Evolutionary conservation across 2,797 vertebrate genomes (phyloP).

Genomic region (Xiphophorus birchmanni): DNA sequence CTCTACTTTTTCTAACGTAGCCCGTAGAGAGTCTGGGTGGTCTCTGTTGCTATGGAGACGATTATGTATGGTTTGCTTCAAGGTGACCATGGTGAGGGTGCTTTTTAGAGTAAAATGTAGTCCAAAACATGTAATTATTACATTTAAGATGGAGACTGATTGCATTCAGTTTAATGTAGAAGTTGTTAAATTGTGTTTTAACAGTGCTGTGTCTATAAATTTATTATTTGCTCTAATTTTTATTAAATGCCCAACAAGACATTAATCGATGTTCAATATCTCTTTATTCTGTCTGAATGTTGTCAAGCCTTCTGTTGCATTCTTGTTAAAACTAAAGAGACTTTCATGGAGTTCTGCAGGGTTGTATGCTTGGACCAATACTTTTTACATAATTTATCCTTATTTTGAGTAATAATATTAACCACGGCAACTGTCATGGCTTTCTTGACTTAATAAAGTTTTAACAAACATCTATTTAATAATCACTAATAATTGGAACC

Average conservation of each 20-base stretch:
- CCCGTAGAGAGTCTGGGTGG: constrained; percentile 77
- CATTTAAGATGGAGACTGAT: not conserved
- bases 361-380: not conserved
- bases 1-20: constrained; percentile 56
- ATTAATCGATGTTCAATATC: not conserved
- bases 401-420: not conserved
- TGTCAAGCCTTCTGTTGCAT: not conserved
- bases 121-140: constrained; percentile 24
- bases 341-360: not conserved
- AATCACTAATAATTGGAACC: not conserved
- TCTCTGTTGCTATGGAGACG: constrained; percentile 77
- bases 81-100: constrained; percentile 62
- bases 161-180: not conserved
- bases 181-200: constrained; percentile 4
- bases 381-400: not conserved
- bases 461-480: not conserved
- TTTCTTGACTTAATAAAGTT: not conserved
- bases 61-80: constrained; percentile 54
- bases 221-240: not conserved
- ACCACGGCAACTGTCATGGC: not conserved
- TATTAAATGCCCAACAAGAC: not conserved
- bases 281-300: not conserved
- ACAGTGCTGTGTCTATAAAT: not conserved
- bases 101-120: constrained; percentile 48
- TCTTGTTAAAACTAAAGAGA: not conserved